Base-by-base conservation (phyloP, 2,888 invertebrate species). In the Acleris laterana region DNA sequence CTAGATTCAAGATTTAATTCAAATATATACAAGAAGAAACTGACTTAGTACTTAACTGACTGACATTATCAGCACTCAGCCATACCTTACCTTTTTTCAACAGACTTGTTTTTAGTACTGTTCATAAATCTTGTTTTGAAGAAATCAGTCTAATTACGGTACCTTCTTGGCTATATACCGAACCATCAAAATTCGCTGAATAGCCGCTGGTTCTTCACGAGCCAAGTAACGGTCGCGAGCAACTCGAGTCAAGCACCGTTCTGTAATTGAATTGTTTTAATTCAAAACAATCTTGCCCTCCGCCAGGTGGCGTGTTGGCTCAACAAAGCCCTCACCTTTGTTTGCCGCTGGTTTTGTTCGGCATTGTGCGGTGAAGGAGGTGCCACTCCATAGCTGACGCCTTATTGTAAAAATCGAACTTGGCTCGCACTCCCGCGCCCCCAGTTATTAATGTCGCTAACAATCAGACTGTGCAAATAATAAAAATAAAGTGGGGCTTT, bases 291-390 rank as follows among this genome's bases (percentile, higher is more conserved):
- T 19, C 20, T 17, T 57, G 44, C 46, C 46, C 44, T 57, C 56
- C 46, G 57, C 57, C 57, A 57, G 57, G 57, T 57, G 57, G 57
- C 25, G 25, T 57, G 57, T 57, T 46, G 57, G 46, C 46, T 9
- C 38, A 57, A 57, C 57, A 57, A 57, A 46, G 25, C 57, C 25
- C 57, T 25, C 42, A 42, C 55, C 46, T 57, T 57, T 57, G 57
- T 57, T 46, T 44, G 6, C 4, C 46, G 20, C 38, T 46, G 9
- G 57, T 57, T 57, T 22, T 44, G 48, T 22, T 28, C 25, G 3
- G 38, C 42, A 60, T 64, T 65, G 65, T 65, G 55, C 65, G 55
- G 60, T 56, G 55, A 61, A 65, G 64, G 60, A 64, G 59, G 59
- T 53, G 51, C 60, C 32, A 42, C 50, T 48, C 59, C 22, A 32